Evolutionary conservation across 2,797 vertebrate genomes (phyloP), one percentile per base, ranked within the genome.

Genomic region (Xiphophorus birchmanni): DNA sequence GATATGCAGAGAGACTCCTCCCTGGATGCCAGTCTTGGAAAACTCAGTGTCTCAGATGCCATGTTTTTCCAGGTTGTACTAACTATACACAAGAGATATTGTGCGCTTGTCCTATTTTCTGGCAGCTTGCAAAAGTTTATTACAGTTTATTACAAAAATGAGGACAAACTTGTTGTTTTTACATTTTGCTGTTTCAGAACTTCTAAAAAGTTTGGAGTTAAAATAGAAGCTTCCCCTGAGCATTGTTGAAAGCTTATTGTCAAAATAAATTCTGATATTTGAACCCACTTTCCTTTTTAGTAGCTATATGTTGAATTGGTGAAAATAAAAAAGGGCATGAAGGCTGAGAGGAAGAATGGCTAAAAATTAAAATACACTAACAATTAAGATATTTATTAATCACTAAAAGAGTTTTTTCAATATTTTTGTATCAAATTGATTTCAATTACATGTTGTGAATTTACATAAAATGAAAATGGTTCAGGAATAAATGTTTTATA

Each of bases 181-280:
- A 91, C 87, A 87, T 18, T 1, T 80, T 89, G 80, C 81, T 67
- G 81, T 77, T 7, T 65, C 83, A 73, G 15, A 89, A 87, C 81
- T 86, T 91, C 87, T 84, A 32, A 84, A 88, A 87, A 87, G 79
- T 88, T 92, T 69, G 72, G 82, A 85, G 89, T 89, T 73, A 89
- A 90, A 91, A 89, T 90, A 91, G 89, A 76, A 87, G 67, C 78
- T 54, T 32, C 17, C 5, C 54, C 67, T 84, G 32, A 18, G 60
- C 75, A 78, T 65, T 80, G 72, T 69, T 91, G 78, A 60, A 75
- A 82, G 72, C 63, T 71, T 56, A 77, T 74, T 84, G 69, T 75
- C 69, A 72, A 72, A 47, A 32, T 1, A 2, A 44, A 2, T n/a
- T 11, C 40, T 1, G 1, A 23, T 15, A 42, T 12, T 13, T 40